Evolutionary conservation across 2,888 invertebrate species (phyloP).

Genomic region (Sinelater perroti): DNA sequence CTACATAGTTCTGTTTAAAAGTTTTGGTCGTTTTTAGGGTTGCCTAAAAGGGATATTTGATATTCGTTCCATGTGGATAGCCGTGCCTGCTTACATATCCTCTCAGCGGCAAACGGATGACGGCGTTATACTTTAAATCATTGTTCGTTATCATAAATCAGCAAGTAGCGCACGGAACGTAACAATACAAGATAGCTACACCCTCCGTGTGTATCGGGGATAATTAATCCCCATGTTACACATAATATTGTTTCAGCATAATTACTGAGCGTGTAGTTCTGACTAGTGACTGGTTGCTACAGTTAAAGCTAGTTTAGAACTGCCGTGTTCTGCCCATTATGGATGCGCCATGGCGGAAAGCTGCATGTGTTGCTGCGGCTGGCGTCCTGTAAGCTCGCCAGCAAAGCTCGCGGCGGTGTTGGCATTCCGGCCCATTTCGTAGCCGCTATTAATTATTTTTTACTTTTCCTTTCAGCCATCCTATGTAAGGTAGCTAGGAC

Average conservation of each 20-base stretch:
- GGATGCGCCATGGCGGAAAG: slow-evolving; percentile 41
- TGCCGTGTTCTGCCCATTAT: slow-evolving; percentile 44
- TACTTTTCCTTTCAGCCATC: background rate
- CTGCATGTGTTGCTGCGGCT: slow-evolving; percentile 35
- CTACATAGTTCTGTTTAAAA: no score
- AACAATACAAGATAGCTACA: slow-evolving; percentile 34
- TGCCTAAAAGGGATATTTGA: no score
- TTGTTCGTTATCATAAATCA: slow-evolving; percentile 31
- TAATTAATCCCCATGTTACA: slow-evolving; percentile 61
- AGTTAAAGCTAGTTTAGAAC: slow-evolving; percentile 48
- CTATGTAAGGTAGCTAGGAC: slow-evolving; percentile 8
- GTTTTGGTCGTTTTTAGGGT: background rate
- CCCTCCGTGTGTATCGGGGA: slow-evolving; percentile 49
- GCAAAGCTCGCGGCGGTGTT: slow-evolving; percentile 3
- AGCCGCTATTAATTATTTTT: slow-evolving; percentile 12
- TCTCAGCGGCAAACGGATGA: no score
- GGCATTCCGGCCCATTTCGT: slow-evolving; percentile 17
- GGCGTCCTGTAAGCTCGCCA: slow-evolving; percentile 29
- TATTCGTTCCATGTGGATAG: no score
- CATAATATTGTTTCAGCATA: slow-evolving; percentile 62
- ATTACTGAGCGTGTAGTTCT: slow-evolving; percentile 59
- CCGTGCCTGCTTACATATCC: no score
- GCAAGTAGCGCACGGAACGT: slow-evolving; percentile 28
- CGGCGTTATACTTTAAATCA: slow-evolving; percentile 16
- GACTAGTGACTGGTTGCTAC: slow-evolving; percentile 54